Conservation (phyloP, 2,113 vertebrate genomes). For the Rousettus leschenaultii region DNA sequence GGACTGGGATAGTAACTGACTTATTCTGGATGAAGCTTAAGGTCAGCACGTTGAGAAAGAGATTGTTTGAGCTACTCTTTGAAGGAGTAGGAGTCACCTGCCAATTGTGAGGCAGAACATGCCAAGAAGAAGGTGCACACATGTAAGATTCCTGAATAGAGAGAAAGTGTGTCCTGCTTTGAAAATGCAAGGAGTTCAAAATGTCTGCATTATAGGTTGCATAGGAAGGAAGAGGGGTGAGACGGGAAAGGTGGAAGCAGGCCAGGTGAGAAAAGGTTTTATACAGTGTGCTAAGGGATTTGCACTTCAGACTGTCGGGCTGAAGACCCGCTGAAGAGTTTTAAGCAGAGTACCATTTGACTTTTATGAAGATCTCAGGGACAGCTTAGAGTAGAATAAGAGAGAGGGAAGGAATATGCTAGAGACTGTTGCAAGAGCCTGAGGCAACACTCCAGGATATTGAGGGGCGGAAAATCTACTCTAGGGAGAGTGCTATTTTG, state of each 20-base stretch:
- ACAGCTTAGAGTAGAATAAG: neutral
- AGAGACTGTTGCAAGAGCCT: neutral
- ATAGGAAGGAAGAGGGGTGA: neutral
- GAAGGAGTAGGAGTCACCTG: neutral
- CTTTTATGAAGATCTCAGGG: neutral
- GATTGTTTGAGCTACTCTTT: neutral
- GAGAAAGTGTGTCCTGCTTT: neutral
- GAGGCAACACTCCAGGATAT: neutral
- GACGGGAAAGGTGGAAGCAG: neutral
- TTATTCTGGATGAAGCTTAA: neutral
- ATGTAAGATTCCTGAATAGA: neutral
- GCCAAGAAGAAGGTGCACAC: neutral
- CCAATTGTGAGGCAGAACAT: neutral
- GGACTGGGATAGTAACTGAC: neutral
- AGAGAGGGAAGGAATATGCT: neutral
- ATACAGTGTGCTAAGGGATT: neutral
- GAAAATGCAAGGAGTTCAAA: neutral
- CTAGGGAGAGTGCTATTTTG: neutral
- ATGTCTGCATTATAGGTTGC: neutral
- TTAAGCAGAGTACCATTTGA: neutral
- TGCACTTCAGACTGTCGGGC: neutral
- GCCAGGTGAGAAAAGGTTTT: neutral
- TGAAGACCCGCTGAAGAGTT: neutral
- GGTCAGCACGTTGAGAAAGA: neutral
- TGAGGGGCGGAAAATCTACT: neutral